Conservation (phyloP, 1,140 invertebrate species). For the Apis laboriosa region DNA sequence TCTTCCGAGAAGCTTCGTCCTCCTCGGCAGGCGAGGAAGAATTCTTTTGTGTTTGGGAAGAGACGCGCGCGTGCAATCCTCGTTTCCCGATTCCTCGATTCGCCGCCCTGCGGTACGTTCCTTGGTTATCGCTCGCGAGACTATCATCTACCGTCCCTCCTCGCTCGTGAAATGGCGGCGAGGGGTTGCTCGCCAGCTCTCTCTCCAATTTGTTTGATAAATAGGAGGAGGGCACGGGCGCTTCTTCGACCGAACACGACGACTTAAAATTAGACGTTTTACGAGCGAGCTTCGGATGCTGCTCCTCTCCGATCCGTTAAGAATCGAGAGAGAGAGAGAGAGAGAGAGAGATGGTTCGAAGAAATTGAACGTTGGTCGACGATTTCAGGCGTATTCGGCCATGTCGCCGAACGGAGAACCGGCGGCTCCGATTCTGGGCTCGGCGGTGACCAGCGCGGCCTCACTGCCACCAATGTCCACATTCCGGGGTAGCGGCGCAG, state of each 20-base stretch:
- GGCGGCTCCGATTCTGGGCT: slow-evolving; percentile 79
- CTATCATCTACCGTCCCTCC: too few species aligned
- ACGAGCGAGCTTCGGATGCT: slow-evolving; percentile 62
- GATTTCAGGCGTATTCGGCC: slow-evolving; percentile 83
- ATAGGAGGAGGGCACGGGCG: slow-evolving; percentile 39
- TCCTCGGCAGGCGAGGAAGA: neutral
- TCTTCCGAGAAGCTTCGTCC: slow-evolving; percentile 42
- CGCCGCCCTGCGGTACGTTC: neutral
- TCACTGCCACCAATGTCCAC: slow-evolving; percentile 97
- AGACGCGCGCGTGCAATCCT: neutral
- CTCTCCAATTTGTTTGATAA: slow-evolving; percentile 69
- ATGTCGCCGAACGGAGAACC: slow-evolving; percentile 82
- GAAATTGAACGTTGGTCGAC: neutral
- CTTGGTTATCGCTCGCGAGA: neutral
- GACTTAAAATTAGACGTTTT: slow-evolving; percentile 71
- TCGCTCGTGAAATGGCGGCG: neutral
- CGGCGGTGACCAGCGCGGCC: slow-evolving; percentile 83
- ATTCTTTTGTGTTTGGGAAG: neutral
- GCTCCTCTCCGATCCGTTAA: neutral
- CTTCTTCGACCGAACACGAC: slow-evolving; percentile 34
- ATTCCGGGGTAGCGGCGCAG: slow-evolving; percentile 86
- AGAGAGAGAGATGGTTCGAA: neutral
- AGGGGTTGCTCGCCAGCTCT: slow-evolving; percentile 2
- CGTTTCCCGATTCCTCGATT: neutral
- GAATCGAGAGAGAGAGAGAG: too few species aligned